Conservation (phyloP, 2,113 vertebrate species). For the Leptosomus discolor region DNA sequence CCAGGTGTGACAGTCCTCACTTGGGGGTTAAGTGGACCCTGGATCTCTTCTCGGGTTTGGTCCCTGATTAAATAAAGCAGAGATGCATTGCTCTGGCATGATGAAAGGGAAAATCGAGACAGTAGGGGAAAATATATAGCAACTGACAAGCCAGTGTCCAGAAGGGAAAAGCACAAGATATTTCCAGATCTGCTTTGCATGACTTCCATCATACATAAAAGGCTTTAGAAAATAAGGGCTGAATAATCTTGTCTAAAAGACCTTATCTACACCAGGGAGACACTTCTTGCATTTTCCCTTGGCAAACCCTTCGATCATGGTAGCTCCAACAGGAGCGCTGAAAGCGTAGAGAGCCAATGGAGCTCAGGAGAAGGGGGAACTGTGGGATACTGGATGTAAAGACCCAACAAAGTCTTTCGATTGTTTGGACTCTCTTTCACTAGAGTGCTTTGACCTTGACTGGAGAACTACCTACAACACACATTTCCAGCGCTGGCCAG, state of each 20-base stretch:
- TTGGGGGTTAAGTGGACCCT: background rate
- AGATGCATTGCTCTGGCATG: background rate
- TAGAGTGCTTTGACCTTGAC: background rate
- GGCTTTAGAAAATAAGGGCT: background rate
- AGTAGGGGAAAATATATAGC: background rate
- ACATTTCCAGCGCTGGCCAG: background rate
- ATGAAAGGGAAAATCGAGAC: background rate
- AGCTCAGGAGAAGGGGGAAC: background rate
- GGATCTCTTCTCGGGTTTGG: background rate
- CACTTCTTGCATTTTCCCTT: background rate
- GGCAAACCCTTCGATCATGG: rapidly evolving
- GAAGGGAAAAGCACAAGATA: background rate
- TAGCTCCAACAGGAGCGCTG: background rate
- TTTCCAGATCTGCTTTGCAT: background rate
- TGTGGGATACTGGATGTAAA: background rate
- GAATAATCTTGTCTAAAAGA: background rate
- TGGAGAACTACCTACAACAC: conserved; percentile 19
- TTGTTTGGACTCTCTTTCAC: background rate
- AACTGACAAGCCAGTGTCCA: background rate
- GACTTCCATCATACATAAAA: background rate
- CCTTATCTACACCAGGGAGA: background rate
- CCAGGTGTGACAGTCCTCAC: background rate
- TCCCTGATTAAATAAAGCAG: background rate
- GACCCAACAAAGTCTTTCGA: background rate
- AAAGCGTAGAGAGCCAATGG: rapidly evolving